These are phyloP conservation scores for Phenacoccus solenopsis DNA, from an alignment of 1,140 invertebrate genomes.

Conservation along the genomic window DNA sequence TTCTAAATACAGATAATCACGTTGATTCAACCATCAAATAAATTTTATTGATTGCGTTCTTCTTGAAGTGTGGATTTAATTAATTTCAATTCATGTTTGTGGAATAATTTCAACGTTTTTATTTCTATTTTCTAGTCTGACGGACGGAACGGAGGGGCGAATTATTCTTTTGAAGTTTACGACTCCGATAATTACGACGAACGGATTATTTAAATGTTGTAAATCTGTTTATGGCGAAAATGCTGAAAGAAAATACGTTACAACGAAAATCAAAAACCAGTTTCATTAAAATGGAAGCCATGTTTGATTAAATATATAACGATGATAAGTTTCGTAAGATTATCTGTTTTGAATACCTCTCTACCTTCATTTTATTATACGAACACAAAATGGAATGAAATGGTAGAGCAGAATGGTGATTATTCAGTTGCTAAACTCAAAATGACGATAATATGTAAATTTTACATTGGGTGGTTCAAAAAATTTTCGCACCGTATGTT, in stretches of 20 bases:
- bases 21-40: background rate
- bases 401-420: background rate
- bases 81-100: background rate
- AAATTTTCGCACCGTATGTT: background rate
- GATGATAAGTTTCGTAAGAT: constrained; percentile 10
- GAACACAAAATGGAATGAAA: constrained; percentile 6
- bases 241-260: constrained; percentile 11
- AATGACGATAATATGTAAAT: background rate
- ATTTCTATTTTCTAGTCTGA: background rate
- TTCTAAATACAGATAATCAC: background rate
- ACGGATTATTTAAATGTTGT: background rate
- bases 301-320: constrained; percentile 4
- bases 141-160: background rate
- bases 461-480: background rate
- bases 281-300: constrained; percentile 16
- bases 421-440: constrained; percentile 9
- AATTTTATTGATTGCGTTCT: background rate
- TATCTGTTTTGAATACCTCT: constrained; percentile 13
- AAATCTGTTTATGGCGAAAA: constrained; percentile 5
- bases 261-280: constrained; percentile 10
- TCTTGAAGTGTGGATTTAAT: background rate
- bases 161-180: background rate
- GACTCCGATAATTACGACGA: background rate
- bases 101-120: background rate
- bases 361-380: background rate